Base-by-base conservation (phyloP, 2,113 vertebrate genomes). In the Seriola aureovittata region DNA sequence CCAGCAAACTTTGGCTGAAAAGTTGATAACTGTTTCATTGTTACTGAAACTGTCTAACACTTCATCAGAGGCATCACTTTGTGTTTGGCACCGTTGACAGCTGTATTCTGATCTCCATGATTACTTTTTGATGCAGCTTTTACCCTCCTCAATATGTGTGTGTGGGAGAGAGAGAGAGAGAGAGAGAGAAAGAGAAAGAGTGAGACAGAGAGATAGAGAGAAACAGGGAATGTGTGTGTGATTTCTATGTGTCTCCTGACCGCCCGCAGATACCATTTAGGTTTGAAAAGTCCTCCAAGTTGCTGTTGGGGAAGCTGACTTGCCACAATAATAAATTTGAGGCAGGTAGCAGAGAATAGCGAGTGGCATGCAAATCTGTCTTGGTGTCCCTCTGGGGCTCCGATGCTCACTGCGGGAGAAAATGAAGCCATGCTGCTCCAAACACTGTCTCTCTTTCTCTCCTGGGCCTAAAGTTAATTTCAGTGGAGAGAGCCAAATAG, bases 281-380 rank as follows among this genome's bases (percentile, higher is more conserved):
- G 84, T 93, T 91, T 90, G 87, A 89, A 91, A 92, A 93, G 91
- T 93, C 93, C 89, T 91, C 83, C 85, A 90, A 92, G 89, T 91
- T 94, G 93, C 93, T 93, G 92, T 93, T 94, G 92, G 92, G 93
- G 89, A 92, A 94, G 92, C 93, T 92, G 85, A 87, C 93, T 89
- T 89, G 91, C 93, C 93, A 93, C 94, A 94, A 94, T 94, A 95
- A 95, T 96, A 95, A 92, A 95, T 95, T 93, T 93, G 91, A 90
- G 71, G 92, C 93, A 93, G 93, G 93, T 92, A 94, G 88, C 89
- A 89, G 91, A 91, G 94, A 92, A 94, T 89, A 91, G 90, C 75
- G 83, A 89, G 85, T 88, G 94, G 93, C 94, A 95, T 95, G 95
- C 95, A 96, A 92, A 96, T 96, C 93, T 25, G 77, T 95, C 95